Evolutionary conservation across 92 coral and sea anemone genomes (phyloP).

Genomic region (Parazoanthus swiftii): DNA sequence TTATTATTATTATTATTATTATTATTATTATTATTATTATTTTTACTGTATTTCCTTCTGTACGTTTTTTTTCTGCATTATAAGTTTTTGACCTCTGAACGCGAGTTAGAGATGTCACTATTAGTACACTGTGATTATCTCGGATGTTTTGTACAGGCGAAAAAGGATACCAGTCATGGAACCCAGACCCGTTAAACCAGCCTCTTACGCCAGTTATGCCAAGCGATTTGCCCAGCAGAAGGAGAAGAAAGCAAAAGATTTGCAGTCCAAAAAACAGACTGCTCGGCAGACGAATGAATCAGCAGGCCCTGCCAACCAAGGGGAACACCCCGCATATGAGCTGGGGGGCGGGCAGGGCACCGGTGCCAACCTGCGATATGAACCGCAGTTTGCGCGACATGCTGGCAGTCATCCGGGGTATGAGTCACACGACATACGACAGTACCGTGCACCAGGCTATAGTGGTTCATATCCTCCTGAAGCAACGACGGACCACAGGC

Average conservation of each 20-base stretch:
- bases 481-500: constrained; percentile 12
- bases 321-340: constrained; percentile 15
- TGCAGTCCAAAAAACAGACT: constrained; percentile 49
- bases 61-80: no score
- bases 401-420: constrained; percentile 1
- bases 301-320: constrained; percentile 5
- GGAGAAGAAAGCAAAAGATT: constrained; percentile 69
- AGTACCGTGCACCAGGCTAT: constrained; percentile 7
- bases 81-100: no score
- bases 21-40: no score
- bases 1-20: no score
- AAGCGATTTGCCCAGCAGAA: constrained; percentile 79
- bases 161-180: constrained; percentile 46
- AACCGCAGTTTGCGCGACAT: constrained; percentile 1
- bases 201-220: constrained; percentile 73
- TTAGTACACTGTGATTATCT: neutral
- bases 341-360: constrained; percentile 9
- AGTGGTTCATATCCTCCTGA: constrained; percentile 17
- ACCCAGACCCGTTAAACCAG: constrained; percentile 46
- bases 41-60: no score
- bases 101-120: neutral
- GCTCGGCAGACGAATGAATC: constrained; percentile 27
- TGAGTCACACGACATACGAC: neutral
- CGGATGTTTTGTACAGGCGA: constrained; percentile 19
- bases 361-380: neutral